Base-by-base conservation (phyloP, 2,113 vertebrate genomes). In the Spilogale gracilis region DNA sequence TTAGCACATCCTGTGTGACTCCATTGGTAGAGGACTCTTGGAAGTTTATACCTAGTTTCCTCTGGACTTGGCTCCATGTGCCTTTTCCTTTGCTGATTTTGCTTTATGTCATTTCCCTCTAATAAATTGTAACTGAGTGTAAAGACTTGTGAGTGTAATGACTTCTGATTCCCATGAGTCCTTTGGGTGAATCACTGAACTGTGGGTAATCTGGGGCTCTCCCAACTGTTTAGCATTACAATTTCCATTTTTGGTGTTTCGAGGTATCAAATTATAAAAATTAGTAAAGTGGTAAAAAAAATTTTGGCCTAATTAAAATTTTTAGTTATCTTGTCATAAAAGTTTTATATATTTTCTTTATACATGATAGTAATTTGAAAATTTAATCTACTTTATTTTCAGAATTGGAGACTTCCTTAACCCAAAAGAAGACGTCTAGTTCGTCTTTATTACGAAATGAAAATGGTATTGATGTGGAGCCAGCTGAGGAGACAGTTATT, bases 401-500 rank as follows among this genome's bases (percentile, higher is more conserved):
- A 99, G 99, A 99, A 95, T 97, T 97, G 11, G 99, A 99, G 96
- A 99, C 98, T 14, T 98, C 99, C 52, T 98, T 99, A 91, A 98
- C 97, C 6, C 98, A 98, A 91, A 98, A 98, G 91, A 99, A 98
- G 76, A 81, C 92, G 0, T 89, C 91, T 21, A 93, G 74, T 94
- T 93, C 98, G 65, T 97, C 99, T 38, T 98, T 99, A 6, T 98
- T 99, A 95, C 99, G 98, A 97, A 99, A 99, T 76, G 99, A 99
- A 96, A 99, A 99, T 25, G 97, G 99, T 10, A 76, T 98, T 10
- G 99, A 99, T 94, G 81, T 97, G 87, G 98, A 98, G 60, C 98
- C 99, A 1, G 98, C 99, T n/a, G 99, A 99, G 94, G 99, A 99
- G 90, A 98, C 99, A 6, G 98, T 99, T 60, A 98, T 97, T 79